Conservation (phyloP, 2,888 invertebrate genomes). For the Drosophila phalerata region DNA sequence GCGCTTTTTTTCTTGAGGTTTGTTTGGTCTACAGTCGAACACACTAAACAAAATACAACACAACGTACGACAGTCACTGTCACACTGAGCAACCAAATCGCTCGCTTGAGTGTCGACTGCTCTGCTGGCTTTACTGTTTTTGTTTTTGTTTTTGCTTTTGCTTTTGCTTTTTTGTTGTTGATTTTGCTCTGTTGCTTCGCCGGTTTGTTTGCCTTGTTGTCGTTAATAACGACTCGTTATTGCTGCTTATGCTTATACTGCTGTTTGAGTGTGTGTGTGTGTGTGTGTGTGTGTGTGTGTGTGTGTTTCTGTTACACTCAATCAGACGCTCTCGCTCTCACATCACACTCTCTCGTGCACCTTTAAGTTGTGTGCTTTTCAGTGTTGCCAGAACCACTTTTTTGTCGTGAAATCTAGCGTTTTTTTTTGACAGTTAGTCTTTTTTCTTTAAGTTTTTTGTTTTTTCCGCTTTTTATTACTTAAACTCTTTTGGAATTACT, state of each 20-base stretch:
- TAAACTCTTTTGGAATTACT: too few relatives aligned
- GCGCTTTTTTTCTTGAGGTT: constrained; percentile 25
- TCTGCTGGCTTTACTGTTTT: constrained; percentile 38
- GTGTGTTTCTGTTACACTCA: constrained; percentile 30
- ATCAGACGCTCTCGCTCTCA: constrained; percentile 32
- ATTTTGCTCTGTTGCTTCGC: constrained; percentile 23
- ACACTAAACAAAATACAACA: constrained; percentile 33
- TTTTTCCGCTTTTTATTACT: too few relatives aligned
- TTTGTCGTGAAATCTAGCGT: too few relatives aligned
- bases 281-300: constrained; percentile 2
- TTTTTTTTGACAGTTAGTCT: too few relatives aligned
- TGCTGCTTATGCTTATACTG: constrained; percentile 15
- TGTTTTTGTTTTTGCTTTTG: constrained; percentile 27
- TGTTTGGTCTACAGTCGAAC: constrained; percentile 38
- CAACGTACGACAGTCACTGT: constrained; percentile 79
- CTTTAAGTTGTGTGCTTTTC: constrained; percentile 8
- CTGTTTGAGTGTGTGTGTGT: too few relatives aligned
- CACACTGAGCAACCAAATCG: constrained; percentile 66
- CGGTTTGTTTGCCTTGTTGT: constrained; percentile 40
- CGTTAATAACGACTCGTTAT: too few relatives aligned
- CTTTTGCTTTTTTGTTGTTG: constrained; percentile 31
- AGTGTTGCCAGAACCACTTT: too few relatives aligned
- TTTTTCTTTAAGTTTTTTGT: too few relatives aligned
- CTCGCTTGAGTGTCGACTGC: constrained; percentile 38
- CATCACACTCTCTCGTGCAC: constrained; percentile 1